A percentile compares a stretch with the other conserved stretches of the same genome.
Evolutionary conservation across 2,113 vertebrate species (phyloP).

Genomic region (Odobenus rosmarus): DNA sequence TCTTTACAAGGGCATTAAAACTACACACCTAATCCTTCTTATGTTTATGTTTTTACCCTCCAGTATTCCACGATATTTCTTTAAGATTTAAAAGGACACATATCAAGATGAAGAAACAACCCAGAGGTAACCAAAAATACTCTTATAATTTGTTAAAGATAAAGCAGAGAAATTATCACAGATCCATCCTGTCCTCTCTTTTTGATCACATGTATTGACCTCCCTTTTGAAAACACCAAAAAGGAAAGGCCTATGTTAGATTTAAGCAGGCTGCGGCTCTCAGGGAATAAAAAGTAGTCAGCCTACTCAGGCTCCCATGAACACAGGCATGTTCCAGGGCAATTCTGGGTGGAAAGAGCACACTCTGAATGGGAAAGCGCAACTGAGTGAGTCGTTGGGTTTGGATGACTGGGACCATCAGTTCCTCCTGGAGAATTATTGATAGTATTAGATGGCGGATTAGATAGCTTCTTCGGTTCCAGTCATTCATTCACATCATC

Average conservation of each 20-base stretch:
- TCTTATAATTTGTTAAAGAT: background rate
- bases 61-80: slow-evolving; percentile 95
- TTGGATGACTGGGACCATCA: background rate
- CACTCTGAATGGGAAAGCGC: background rate
- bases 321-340: background rate
- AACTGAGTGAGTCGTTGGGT: too few species aligned
- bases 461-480: background rate
- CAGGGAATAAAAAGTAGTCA: background rate
- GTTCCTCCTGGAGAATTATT: background rate
- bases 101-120: slow-evolving; percentile 95
- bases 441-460: background rate
- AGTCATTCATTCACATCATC: background rate
- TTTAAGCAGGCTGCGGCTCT: background rate
- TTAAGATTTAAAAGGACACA: slow-evolving; percentile 92
- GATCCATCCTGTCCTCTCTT: background rate
- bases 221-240: background rate
- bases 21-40: background rate
- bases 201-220: background rate
- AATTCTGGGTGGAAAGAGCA: background rate
- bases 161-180: background rate
- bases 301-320: background rate
- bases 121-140: slow-evolving; percentile 86
- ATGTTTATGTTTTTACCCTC: slow-evolving; percentile 52
- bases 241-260: background rate
- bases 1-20: background rate